phyloP scores from a whole-genome alignment of 2,888 invertebrate genomes.

The Amiota mariae region DNA sequence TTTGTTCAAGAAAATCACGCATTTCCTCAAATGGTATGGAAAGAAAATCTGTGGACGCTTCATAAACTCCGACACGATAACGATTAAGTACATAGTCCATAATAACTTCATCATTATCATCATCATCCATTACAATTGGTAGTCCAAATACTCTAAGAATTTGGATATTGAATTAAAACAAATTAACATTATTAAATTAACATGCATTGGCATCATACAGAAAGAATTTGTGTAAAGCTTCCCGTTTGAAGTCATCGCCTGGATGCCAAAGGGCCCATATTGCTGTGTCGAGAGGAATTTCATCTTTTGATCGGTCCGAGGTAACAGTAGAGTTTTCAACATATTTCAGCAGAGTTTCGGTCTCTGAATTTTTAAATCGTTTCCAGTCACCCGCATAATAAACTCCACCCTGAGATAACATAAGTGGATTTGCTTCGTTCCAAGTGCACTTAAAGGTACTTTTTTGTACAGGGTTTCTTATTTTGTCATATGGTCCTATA shows the following conservation, averaged over 20 bases:
- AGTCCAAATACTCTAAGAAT: conserved; percentile 70
- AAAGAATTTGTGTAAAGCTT: conserved; percentile 65
- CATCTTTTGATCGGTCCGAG: conserved; percentile 39
- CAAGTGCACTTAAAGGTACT: conserved; percentile 51
- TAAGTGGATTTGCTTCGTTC: conserved; percentile 69
- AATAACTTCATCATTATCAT: conserved; percentile 46
- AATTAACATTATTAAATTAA: neutral
- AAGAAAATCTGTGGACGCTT: conserved; percentile 56
- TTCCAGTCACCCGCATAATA: conserved; percentile 73
- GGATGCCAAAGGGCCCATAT: conserved; percentile 73
- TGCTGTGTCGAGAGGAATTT: conserved; percentile 64
- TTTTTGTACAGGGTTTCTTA: conserved; percentile 46
- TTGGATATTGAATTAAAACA: neutral
- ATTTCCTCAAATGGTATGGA: conserved; percentile 66
- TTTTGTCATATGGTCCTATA: conserved; percentile 62
- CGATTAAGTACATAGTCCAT: conserved; percentile 65
- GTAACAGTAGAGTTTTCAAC: conserved; percentile 58
- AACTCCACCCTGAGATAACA: conserved; percentile 71
- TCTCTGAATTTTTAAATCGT: conserved; percentile 53
- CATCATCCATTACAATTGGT: conserved; percentile 65
- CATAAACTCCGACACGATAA: conserved; percentile 42
- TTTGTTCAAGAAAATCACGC: conserved; percentile 55
- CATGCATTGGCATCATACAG: conserved; percentile 57
- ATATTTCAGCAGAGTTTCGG: conserved; percentile 61
- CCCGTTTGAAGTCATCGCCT: conserved; percentile 59